phyloP scores from a whole-genome alignment of 2,797 vertebrate species.

The Rhynchotus rufescens region DNA sequence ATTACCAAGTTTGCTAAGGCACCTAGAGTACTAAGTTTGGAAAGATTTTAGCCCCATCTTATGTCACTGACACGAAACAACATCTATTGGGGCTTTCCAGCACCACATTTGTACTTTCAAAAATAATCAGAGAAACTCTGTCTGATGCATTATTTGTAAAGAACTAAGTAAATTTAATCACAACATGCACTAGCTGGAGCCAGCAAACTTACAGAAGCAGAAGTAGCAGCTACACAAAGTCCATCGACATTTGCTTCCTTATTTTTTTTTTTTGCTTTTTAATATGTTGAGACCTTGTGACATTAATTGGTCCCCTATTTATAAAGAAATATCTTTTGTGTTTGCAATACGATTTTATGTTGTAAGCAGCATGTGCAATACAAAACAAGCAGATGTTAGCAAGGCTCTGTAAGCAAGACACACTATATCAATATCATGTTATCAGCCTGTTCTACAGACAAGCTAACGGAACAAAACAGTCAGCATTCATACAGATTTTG shows the following conservation, averaged over 20 bases:
- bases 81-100: constrained; percentile 58
- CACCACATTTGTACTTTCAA: constrained; percentile 48
- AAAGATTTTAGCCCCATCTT: constrained; percentile 83
- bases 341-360: constrained; percentile 33
- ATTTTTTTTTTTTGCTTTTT: not conserved
- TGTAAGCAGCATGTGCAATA: constrained; percentile 39
- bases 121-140: constrained; percentile 19
- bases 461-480: constrained; percentile 10
- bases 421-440: not conserved
- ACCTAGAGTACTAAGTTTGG: constrained; percentile 63
- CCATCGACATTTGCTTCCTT: not conserved
- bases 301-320: constrained; percentile 47
- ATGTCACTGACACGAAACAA: constrained; percentile 78
- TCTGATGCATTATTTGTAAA: constrained; percentile 10
- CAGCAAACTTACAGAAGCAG: not conserved
- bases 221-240: not conserved
- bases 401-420: not conserved
- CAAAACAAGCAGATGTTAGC: constrained; percentile 54
- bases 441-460: not conserved
- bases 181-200: not conserved
- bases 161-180: not conserved
- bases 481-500: not conserved
- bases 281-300: not conserved
- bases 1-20: constrained; percentile 65
- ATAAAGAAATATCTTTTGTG: constrained; percentile 41